A percentile compares a stretch with the other conserved stretches of the same genome.
These are phyloP conservation scores for Empis stercorea DNA, from an alignment of 2,888 invertebrate species.

Conservation along the genomic window DNA sequence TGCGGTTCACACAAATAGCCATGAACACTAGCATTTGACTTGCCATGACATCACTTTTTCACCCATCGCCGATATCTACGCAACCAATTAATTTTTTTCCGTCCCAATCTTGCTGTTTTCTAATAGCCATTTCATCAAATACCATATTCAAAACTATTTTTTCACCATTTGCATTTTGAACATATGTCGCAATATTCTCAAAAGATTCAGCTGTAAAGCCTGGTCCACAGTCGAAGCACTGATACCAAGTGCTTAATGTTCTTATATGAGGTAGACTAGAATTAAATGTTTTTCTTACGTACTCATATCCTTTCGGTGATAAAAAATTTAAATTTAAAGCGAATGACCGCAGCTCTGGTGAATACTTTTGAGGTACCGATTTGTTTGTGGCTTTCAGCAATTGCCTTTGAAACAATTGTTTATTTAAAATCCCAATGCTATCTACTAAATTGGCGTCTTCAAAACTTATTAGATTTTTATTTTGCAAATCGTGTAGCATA, in stretches of 20 bases:
- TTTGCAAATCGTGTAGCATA: too few relatives aligned
- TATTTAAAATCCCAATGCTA: too few relatives aligned
- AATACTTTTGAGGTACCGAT: neutral
- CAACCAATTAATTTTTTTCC: neutral
- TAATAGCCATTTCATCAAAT: constrained; percentile 1
- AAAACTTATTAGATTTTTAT: too few relatives aligned
- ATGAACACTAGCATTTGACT: constrained; percentile 1
- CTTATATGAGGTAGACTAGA: neutral
- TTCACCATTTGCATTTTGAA: neutral
- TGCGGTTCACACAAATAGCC: neutral
- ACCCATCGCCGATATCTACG: too few relatives aligned
- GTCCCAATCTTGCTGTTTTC: constrained; percentile 1
- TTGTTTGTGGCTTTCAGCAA: too few relatives aligned
- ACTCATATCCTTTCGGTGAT: constrained; percentile 1
- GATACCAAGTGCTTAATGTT: constrained; percentile 3
- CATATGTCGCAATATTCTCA: too few relatives aligned
- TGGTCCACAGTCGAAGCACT: neutral
- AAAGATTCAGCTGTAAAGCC: too few relatives aligned
- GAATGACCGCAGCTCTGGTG: neutral
- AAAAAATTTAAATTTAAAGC: constrained; percentile 4
- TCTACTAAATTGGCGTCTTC: too few relatives aligned
- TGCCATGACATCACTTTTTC: neutral
- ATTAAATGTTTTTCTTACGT: neutral
- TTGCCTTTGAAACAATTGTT: too few relatives aligned
- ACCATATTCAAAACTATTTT: constrained; percentile 1